A percentile compares a stretch with the other conserved stretches of the same genome.
Evolutionary conservation across 37 sponge, comb jelly and placozoan genomes (phyloP).

Genomic region (Ianthella basta): DNA sequence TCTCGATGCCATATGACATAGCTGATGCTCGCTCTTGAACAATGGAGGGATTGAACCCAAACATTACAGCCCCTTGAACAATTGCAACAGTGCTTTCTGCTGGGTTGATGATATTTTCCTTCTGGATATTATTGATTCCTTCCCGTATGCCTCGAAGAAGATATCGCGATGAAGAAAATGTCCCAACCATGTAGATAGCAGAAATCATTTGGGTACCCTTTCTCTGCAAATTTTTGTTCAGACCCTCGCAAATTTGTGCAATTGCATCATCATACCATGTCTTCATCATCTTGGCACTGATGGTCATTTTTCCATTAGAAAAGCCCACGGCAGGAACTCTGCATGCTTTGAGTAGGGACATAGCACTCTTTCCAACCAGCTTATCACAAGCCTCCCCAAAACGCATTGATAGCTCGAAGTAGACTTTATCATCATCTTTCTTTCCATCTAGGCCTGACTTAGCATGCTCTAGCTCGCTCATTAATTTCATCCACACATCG

Average conservation of each 20-base stretch:
- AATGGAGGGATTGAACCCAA: constrained; percentile 3
- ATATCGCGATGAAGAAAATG: constrained; percentile 2
- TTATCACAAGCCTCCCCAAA: constrained; percentile 4
- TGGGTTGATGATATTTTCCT: constrained; percentile 15
- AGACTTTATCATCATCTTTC: not conserved
- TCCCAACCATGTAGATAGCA: constrained; percentile 28
- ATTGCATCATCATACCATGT: not conserved
- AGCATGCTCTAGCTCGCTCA: constrained; percentile 5
- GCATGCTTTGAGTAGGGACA: not conserved
- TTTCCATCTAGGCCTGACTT: constrained; percentile 16
- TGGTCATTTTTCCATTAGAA: not conserved
- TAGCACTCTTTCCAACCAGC: too few species aligned
- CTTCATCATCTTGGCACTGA: not conserved
- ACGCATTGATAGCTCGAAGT: not conserved
- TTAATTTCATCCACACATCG: constrained; percentile 9
- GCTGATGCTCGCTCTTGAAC: not conserved
- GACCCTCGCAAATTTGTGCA: not conserved
- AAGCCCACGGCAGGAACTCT: not conserved
- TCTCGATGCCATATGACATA: constrained; percentile 1
- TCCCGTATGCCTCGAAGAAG: not conserved
- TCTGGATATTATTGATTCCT: not conserved
- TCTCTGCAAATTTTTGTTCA: not conserved
- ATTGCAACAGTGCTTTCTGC: constrained; percentile 16
- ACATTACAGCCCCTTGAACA: constrained; percentile 6
- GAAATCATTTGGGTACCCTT: not conserved